Conservation (phyloP, 2,797 vertebrate genomes). For the Thamnophis elegans region DNA sequence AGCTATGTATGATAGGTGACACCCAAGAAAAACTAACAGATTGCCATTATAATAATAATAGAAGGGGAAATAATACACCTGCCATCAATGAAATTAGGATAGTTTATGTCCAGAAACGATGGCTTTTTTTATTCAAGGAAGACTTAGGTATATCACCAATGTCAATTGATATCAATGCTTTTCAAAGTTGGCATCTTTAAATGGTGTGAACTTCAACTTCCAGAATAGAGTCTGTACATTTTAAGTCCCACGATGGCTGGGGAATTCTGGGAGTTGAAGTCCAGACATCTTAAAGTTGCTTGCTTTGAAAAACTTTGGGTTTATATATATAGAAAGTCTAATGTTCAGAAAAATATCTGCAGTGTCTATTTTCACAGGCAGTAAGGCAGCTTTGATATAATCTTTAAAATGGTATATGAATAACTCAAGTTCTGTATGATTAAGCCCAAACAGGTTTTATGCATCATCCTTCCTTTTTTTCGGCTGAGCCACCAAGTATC, state of each 20-base stretch:
- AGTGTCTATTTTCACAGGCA: neutral
- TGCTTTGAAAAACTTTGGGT: neutral
- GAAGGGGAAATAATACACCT: too few species aligned
- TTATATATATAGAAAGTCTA: neutral
- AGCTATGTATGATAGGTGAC: neutral
- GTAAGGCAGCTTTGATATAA: neutral
- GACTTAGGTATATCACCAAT: neutral
- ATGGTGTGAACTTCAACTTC: neutral
- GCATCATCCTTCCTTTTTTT: constrained; percentile 85
- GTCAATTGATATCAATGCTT: neutral
- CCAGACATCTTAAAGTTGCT: neutral
- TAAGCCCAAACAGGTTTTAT: constrained; percentile 87
- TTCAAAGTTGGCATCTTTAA: neutral
- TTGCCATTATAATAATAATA: neutral
- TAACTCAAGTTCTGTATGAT: constrained; percentile 18
- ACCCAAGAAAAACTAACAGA: neutral
- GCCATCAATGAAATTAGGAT: neutral
- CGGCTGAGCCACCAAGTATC: constrained; percentile 85
- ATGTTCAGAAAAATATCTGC: neutral
- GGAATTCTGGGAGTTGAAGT: neutral
- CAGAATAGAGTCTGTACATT: neutral
- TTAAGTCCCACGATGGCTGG: neutral
- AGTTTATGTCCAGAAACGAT: neutral
- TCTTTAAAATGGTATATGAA: neutral
- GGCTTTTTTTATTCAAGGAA: neutral